Evolutionary conservation across 2,113 vertebrate genomes (phyloP).

Genomic region (Chauna torquata): DNA sequence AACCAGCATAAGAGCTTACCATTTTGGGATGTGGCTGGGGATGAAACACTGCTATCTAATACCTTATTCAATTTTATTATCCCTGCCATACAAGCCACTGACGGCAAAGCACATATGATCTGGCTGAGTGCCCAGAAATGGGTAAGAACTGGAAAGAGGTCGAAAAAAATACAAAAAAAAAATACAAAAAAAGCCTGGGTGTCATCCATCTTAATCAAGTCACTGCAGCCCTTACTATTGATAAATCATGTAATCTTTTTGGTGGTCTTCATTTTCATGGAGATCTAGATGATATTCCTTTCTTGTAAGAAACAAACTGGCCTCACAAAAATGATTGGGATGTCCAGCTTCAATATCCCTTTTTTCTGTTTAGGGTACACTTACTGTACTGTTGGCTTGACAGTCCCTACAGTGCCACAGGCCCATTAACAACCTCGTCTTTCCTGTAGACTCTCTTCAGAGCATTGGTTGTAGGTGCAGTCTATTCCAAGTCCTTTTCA

Average conservation of each 20-base stretch:
- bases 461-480: not conserved
- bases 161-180: not conserved
- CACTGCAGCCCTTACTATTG: not conserved
- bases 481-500: not conserved
- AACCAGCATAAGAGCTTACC: not conserved
- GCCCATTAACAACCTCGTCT: not conserved
- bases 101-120: not conserved
- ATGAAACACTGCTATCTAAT: not conserved
- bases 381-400: not conserved
- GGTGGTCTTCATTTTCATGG: not conserved
- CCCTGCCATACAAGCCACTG: not conserved
- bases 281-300: not conserved
- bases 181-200: accelerated
- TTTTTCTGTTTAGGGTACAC: not conserved
- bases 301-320: not conserved
- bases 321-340: not conserved
- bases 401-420: not conserved
- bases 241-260: not conserved
- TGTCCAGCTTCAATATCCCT: not conserved
- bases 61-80: not conserved
- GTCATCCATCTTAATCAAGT: not conserved
- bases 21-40: not conserved
- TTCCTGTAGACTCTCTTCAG: not conserved
- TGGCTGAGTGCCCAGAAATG: not conserved
- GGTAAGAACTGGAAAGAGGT: not conserved